phyloP scores from a whole-genome alignment of 2,888 invertebrate genomes.

The Allacma fusca region DNA sequence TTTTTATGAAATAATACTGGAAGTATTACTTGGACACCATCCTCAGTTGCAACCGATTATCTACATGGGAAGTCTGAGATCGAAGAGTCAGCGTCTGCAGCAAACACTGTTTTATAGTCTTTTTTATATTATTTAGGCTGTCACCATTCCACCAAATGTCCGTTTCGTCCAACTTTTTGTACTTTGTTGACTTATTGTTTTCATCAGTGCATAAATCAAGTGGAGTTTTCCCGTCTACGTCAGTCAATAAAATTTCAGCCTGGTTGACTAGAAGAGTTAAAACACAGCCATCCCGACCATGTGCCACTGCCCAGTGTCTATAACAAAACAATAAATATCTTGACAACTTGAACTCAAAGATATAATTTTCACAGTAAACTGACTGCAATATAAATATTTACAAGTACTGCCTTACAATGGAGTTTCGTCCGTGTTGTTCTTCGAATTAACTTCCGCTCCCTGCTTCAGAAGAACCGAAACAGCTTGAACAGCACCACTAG shows the following conservation, averaged over 20 bases:
- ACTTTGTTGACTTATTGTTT: not conserved
- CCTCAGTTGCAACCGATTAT: not conserved
- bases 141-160: not conserved
- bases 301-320: slow-evolving; percentile 35
- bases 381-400: too few relatives aligned
- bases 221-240: slow-evolving; percentile 36
- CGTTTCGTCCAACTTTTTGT: not conserved
- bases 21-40: slow-evolving; percentile 37
- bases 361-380: too few relatives aligned
- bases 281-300: slow-evolving; percentile 39
- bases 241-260: slow-evolving; percentile 26
- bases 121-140: slow-evolving; percentile 3
- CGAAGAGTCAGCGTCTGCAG: slow-evolving; percentile 35
- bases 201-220: slow-evolving; percentile 32
- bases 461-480: slow-evolving; percentile 27
- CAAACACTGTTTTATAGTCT: slow-evolving; percentile 33
- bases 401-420: slow-evolving; percentile 27
- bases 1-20: too few relatives aligned
- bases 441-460: slow-evolving; percentile 32
- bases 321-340: not conserved
- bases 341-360: too few relatives aligned
- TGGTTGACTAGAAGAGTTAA: slow-evolving; percentile 40
- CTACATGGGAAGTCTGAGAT: slow-evolving; percentile 10
- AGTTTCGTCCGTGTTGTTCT: slow-evolving; percentile 27
- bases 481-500: slow-evolving; percentile 37